phyloP scores from a whole-genome alignment of 2,888 invertebrate genomes.

The Lutraria lutraria region DNA sequence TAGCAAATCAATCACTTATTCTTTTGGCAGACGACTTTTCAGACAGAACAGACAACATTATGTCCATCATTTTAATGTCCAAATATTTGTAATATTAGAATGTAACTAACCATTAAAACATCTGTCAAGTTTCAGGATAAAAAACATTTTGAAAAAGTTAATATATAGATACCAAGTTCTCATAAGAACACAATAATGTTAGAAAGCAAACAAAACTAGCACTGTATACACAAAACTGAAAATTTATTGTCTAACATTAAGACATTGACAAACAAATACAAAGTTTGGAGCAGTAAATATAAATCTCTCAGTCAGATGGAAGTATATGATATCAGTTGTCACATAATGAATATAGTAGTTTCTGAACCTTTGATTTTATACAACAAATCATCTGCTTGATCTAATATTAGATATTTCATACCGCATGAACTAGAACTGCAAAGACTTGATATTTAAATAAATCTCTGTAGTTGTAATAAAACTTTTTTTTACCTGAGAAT shows the following conservation, averaged over 20 bases:
- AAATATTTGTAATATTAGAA: background rate
- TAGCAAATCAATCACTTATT: conserved; percentile 2
- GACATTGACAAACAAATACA: conserved; percentile 44
- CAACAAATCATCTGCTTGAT: background rate
- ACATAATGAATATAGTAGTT: background rate
- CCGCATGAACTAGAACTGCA: background rate
- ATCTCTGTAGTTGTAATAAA: background rate
- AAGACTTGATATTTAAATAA: background rate
- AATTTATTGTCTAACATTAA: conserved; percentile 39
- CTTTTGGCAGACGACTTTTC: conserved; percentile 8
- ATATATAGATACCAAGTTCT: background rate
- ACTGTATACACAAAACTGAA: conserved; percentile 14
- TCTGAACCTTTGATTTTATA: background rate
- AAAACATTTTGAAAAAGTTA: conserved; percentile 10
- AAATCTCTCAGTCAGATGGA: background rate
- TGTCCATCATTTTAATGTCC: background rate
- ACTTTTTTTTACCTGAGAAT: too few species aligned
- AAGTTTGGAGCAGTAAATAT: conserved; percentile 5
- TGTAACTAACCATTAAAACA: background rate
- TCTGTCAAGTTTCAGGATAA: conserved; percentile 7
- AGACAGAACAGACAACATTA: conserved; percentile 1
- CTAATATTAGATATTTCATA: background rate
- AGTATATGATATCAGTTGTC: background rate
- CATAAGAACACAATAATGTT: conserved; percentile 28
- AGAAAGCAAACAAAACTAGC: conserved; percentile 29